Evolutionary conservation across 2,113 vertebrate species (phyloP).

Genomic region (Elanoides forficatus): DNA sequence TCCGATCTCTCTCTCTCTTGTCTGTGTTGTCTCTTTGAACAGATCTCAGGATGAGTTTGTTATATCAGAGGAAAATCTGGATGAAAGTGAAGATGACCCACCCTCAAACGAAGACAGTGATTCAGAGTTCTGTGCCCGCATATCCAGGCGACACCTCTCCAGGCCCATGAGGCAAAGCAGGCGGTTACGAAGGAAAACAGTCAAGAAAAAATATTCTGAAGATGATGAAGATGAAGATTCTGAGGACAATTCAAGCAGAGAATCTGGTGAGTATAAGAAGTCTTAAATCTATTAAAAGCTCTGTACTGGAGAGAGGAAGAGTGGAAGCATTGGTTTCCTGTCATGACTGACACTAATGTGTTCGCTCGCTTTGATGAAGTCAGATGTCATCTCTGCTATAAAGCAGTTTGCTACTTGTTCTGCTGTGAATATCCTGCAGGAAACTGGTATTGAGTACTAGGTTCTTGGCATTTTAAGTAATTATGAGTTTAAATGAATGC

Average conservation of each 20-base stretch:
- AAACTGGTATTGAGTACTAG: background rate
- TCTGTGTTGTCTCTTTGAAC: background rate
- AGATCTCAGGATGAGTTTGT: conserved; percentile 92
- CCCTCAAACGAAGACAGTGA: conserved; percentile 85
- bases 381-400: background rate
- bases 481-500: background rate
- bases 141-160: conserved; percentile 67
- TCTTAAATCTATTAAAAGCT: background rate
- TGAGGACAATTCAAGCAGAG: conserved; percentile 75
- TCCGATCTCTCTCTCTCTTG: background rate
- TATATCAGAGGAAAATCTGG: conserved; percentile 83
- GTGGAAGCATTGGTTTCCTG: background rate
- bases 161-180: conserved; percentile 78
- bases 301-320: background rate
- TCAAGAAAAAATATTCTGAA: conserved; percentile 88
- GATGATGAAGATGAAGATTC: conserved; percentile 89
- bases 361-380: background rate
- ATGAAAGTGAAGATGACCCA: conserved; percentile 81
- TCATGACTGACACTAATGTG: rapidly evolving
- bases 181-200: conserved; percentile 76
- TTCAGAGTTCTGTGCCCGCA: conserved; percentile 72
- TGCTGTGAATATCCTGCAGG: background rate
- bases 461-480: background rate
- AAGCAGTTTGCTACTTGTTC: background rate
- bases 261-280: conserved; percentile 69